Percentiles rank a stretch among this genome's conserved stretches.
Conservation (phyloP, 1,140 invertebrate species). For the Anoplophora glabripennis region DNA sequence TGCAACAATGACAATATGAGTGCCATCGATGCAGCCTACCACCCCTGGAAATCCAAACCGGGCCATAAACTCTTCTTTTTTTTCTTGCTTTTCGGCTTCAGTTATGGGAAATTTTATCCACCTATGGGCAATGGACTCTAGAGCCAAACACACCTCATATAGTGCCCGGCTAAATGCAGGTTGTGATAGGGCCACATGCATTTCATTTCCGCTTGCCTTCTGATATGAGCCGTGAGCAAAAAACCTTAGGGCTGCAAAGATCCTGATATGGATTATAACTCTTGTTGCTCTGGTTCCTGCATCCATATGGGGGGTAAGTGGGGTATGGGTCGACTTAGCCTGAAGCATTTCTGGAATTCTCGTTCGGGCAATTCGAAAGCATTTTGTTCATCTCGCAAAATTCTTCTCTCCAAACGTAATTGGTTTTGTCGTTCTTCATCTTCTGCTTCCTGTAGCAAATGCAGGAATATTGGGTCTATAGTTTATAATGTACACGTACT, state of each 20-base stretch:
- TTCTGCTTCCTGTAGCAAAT: too few species aligned
- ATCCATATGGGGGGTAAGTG: neutral
- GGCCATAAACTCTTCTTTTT: too few species aligned
- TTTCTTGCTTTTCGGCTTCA: too few species aligned
- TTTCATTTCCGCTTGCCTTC: neutral
- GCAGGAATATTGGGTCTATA: too few species aligned
- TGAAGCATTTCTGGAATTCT: neutral
- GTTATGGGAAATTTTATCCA: too few species aligned
- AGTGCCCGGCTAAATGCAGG: neutral
- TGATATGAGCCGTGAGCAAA: constrained; percentile 3
- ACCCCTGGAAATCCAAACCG: too few species aligned
- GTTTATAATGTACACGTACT: too few species aligned
- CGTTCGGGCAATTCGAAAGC: neutral
- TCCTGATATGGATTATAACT: neutral
- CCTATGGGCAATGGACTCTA: too few species aligned
- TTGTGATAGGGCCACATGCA: neutral
- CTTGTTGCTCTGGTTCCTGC: neutral
- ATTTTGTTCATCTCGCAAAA: neutral
- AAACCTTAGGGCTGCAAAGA: neutral
- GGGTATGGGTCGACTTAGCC: neutral
- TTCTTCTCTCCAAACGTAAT: neutral
- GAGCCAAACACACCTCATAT: too few species aligned
- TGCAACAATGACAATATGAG: too few species aligned
- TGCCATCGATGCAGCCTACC: too few species aligned
- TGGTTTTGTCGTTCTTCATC: neutral